Evolutionary conservation across 1,140 invertebrate species (phyloP).

Genomic region (Ceratoteleas bidentatus): DNA sequence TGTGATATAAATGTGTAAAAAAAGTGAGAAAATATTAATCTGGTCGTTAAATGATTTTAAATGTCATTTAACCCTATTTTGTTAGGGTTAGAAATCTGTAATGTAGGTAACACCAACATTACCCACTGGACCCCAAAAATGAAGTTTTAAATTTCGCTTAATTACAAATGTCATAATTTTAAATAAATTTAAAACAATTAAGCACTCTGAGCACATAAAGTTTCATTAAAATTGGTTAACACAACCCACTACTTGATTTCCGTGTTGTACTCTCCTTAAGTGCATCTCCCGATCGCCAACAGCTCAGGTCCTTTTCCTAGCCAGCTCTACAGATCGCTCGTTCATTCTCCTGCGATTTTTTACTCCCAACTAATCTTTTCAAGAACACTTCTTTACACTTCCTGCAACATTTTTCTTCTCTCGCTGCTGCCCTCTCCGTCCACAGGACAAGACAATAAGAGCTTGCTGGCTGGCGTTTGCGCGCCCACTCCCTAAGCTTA

Average conservation of each 20-base stretch:
- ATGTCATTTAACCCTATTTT: no score
- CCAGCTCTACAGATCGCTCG: slow-evolving; percentile 24
- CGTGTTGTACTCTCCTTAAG: slow-evolving; percentile 27
- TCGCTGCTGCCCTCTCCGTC: neutral
- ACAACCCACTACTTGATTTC: slow-evolving; percentile 4
- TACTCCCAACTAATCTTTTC: slow-evolving; percentile 43
- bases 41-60: no score
- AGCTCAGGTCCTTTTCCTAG: slow-evolving; percentile 33
- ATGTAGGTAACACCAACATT: no score
- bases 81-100: no score
- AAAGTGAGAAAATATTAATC: no score
- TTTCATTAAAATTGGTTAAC: slow-evolving; percentile 13
- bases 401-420: neutral
- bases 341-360: slow-evolving; percentile 55
- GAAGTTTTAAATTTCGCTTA: no score
- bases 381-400: slow-evolving; percentile 41
- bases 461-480: no score
- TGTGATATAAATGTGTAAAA: no score
- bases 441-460: neutral
- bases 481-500: neutral
- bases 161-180: no score
- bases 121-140: no score
- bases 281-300: slow-evolving; percentile 25
- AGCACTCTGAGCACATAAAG: no score
- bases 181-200: no score